Conservation (phyloP, 2,888 invertebrate genomes). For the Drosophila pseudotakahashii region DNA sequence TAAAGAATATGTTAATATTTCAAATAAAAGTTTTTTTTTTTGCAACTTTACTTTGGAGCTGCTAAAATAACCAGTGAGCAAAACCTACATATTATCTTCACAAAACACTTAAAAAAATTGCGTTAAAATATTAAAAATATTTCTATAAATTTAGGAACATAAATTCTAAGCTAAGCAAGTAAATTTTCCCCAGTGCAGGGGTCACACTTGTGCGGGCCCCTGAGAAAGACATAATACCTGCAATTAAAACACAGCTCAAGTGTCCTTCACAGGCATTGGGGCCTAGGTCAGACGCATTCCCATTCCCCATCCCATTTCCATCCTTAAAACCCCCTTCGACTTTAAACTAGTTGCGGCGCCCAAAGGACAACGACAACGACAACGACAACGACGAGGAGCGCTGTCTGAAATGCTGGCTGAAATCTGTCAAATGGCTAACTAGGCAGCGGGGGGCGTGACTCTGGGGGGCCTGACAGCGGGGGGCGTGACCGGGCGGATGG, state of each 20-base stretch:
- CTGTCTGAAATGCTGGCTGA: conserved; percentile 47
- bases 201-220: conserved; percentile 60
- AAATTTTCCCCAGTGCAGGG: conserved; percentile 6
- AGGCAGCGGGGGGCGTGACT: conserved; percentile 29
- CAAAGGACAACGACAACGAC: conserved; percentile 22
- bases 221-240: conserved; percentile 79
- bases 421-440: conserved; percentile 79
- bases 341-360: conserved; percentile 70
- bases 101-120: no score
- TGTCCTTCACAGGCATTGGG: conserved; percentile 78
- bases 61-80: no score
- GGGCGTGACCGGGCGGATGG: conserved; percentile 1
- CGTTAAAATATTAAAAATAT: no score
- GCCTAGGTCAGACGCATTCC: conserved; percentile 76
- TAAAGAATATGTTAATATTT: no score
- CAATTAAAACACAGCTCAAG: conserved; percentile 80
- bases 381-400: conserved; percentile 10
- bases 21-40: no score
- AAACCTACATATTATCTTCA: no score
- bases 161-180: no score
- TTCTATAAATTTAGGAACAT: no score
- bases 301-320: neutral
- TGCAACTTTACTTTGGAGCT: no score
- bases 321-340: conserved; percentile 32
- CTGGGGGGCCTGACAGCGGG: conserved; percentile 18